A percentile compares a stretch with the other conserved stretches of the same genome.
Evolutionary conservation across 2,113 vertebrate species (phyloP).

Genomic region (Alaudala cheleensis): DNA sequence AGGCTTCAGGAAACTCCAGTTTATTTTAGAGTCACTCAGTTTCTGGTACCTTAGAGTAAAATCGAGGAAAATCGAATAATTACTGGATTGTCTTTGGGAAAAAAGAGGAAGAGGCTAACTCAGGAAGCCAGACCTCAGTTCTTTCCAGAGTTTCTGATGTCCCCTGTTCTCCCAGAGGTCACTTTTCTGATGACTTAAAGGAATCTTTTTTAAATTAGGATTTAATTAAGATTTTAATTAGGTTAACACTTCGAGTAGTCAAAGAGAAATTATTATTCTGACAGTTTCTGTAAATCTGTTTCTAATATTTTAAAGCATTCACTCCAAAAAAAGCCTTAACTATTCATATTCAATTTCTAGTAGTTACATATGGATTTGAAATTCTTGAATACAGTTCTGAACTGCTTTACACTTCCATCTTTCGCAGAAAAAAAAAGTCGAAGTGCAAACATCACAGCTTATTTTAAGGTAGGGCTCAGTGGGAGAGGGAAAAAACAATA

Average conservation of each 20-base stretch:
- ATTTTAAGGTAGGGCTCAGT: neutral
- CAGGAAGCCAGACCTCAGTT: neutral
- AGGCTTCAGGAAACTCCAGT: neutral
- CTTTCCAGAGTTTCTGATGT: neutral
- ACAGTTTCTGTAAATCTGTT: neutral
- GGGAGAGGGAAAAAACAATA: neutral
- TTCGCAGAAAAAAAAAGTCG: neutral
- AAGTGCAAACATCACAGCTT: neutral
- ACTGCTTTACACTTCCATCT: neutral
- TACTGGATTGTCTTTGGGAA: neutral
- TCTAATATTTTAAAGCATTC: neutral
- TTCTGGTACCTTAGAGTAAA: neutral
- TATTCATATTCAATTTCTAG: neutral
- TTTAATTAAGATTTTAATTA: neutral
- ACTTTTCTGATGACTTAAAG: neutral
- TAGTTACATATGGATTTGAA: neutral
- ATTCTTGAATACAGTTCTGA: neutral
- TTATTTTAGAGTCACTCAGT: neutral
- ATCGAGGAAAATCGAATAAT: neutral
- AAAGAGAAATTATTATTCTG: neutral
- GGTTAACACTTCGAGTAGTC: neutral
- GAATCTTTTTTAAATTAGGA: no score
- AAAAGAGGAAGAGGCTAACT: neutral
- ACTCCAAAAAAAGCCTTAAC: neutral
- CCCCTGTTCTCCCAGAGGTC: neutral